Percentiles rank a stretch among this genome's conserved stretches.
Conservation (phyloP, 2,113 vertebrate genomes). For the Rhagologus leucostigma region DNA sequence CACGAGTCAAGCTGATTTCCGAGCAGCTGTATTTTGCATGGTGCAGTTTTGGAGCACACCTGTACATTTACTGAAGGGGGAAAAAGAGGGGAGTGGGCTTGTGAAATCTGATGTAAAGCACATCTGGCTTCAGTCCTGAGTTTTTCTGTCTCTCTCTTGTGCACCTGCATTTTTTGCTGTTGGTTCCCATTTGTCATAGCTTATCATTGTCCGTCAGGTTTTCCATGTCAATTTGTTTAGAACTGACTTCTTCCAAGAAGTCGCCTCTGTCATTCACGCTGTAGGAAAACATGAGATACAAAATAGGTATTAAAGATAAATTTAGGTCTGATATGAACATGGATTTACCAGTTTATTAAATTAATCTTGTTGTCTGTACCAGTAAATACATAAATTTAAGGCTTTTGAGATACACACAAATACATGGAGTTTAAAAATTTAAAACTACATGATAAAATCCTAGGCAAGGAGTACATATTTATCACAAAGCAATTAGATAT, state of each 20-base stretch:
- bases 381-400: neutral
- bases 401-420: neutral
- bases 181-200: neutral
- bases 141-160: neutral
- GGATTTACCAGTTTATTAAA: neutral
- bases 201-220: neutral
- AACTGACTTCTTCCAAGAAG: neutral
- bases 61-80: neutral
- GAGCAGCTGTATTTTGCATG: rapidly evolving
- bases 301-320: neutral
- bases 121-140: neutral
- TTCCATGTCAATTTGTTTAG: neutral
- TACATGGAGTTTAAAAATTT: neutral
- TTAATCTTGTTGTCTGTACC: neutral
- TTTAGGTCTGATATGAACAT: neutral
- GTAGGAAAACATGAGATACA: neutral
- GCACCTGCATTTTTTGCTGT: neutral
- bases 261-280: neutral
- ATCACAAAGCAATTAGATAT: conserved; percentile 48
- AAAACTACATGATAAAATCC: conserved; percentile 20
- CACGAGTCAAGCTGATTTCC: neutral
- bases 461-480: conserved; percentile 14
- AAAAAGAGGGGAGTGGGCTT: neutral
- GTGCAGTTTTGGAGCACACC: neutral
- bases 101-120: neutral